Base-by-base conservation (phyloP, 2,113 vertebrate genomes). In the Misgurnus anguillicaudatus region DNA sequence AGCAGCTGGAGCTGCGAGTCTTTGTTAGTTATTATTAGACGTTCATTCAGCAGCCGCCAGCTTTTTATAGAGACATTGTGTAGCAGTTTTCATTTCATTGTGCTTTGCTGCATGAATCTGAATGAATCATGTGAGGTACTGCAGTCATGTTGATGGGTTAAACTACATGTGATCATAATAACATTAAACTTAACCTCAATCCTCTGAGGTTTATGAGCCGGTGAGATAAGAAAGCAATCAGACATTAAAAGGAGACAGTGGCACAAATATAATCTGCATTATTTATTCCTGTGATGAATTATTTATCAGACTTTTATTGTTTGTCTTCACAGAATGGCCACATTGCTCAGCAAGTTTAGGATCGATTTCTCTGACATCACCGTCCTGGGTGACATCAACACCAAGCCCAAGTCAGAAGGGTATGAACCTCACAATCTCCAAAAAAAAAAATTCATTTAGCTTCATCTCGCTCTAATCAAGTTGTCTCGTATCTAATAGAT, bases 301-400 rank as follows among this genome's bases (percentile, higher is more conserved):
- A 74, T 47, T 36, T 24, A 53, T 74, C 39, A 62, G 21, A 47
- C 10, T 53, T 17, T 17, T 76, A 42, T 64, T 58, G 51, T 57
- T 9, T 89, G 83, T 58, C 78, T 42, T 55, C 82, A 31, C 87
- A 99, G 98, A 86, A 99, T 99, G 98, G 98, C 98, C 38, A 97
- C 98, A 64, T 89, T 99, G 85, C 94, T 99, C 66, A 99, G 97
- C 90, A 99, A 99, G 89, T 99, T 99, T 91, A 94, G 98, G 87
- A 99, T 99, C 91, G 98, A 99, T 86, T 99, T 99, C 90, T 99
- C 96, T 0, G 98, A 99, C 85, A 99, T 99, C 80, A 97, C 93
- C 70, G 98, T 99, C 69, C 94, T 99, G 68, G 97, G 98, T 65
- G 98, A 99, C 91, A 93, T 99, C 87, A 99, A 98, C 89, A 98